Conservation (phyloP, 1,140 invertebrate species). For the Chelonus insularis region DNA sequence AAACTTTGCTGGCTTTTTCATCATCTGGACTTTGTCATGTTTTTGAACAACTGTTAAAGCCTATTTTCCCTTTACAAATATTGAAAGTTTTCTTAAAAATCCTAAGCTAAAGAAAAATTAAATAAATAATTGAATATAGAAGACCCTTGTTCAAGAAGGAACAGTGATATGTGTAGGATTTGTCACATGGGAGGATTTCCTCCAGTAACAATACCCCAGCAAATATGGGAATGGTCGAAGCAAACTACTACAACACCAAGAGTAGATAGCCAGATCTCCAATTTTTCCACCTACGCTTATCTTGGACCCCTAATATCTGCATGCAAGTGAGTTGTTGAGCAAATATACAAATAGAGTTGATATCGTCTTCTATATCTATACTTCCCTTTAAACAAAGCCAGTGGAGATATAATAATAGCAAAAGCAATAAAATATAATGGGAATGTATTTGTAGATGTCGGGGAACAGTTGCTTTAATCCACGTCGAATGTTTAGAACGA, state of each 20-base stretch:
- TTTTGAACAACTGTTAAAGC: no score
- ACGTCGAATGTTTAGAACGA: slow-evolving; percentile 68
- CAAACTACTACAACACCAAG: slow-evolving; percentile 9
- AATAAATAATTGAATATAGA: no score
- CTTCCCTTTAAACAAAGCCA: no score
- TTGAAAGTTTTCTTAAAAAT: no score
- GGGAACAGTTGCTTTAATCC: slow-evolving; percentile 69
- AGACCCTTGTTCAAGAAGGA: slow-evolving; percentile 24
- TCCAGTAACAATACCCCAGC: slow-evolving; percentile 27
- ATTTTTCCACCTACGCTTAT: slow-evolving; percentile 37
- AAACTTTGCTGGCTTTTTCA: no score
- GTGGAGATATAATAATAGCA: no score
- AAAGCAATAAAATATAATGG: no score
- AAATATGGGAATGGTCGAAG: slow-evolving; percentile 30
- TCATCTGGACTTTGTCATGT: no score
- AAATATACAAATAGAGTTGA: no score
- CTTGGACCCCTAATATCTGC: slow-evolving; percentile 50
- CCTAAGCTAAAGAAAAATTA: no score
- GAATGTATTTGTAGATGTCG: slow-evolving; percentile 56
- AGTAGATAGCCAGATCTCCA: slow-evolving; percentile 36
- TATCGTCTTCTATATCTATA: no score
- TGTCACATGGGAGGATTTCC: slow-evolving; percentile 53
- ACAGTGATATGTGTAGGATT: slow-evolving; percentile 53
- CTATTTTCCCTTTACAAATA: no score
- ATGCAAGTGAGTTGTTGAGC: slow-evolving; percentile 46